These are phyloP conservation scores for Archips crataeganus DNA, from an alignment of 2,888 invertebrate species.

Conservation along the genomic window DNA sequence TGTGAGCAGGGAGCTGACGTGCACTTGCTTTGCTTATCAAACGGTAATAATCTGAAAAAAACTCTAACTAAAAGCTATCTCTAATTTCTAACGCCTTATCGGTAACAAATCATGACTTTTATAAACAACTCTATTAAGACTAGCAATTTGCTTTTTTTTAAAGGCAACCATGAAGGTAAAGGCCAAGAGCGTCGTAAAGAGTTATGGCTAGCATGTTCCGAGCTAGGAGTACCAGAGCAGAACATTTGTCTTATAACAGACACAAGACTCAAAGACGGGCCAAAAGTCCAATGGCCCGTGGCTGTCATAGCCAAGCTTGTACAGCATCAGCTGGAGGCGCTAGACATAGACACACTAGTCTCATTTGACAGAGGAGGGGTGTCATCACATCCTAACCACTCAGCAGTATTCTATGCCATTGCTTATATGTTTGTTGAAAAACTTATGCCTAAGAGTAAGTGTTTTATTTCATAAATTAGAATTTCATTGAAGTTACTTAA, in stretches of 20 bases:
- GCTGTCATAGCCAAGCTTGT: conserved; percentile 76
- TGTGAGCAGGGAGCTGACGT: conserved; percentile 89
- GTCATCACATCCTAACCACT: conserved; percentile 97
- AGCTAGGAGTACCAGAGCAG: conserved; percentile 91
- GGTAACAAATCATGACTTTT: not conserved
- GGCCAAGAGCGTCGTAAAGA: conserved; percentile 90
- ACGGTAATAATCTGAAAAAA: conserved; percentile 84
- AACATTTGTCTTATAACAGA: conserved; percentile 91
- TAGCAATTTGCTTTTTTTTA: conserved; percentile 40
- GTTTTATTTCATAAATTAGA: conserved; percentile 21
- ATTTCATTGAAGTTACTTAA: not conserved
- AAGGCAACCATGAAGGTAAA: conserved; percentile 89
- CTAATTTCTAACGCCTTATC: not conserved
- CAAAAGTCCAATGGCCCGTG: conserved; percentile 90
- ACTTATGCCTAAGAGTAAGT: conserved; percentile 90
- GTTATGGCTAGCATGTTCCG: conserved; percentile 91
- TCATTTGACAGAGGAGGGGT: conserved; percentile 98
- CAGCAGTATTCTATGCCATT: conserved; percentile 92
- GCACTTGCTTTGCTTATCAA: conserved; percentile 93
- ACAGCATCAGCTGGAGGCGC: conserved; percentile 87
- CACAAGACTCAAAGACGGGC: conserved; percentile 91
- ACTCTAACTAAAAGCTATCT: too few relatives aligned
- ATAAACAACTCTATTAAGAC: not conserved
- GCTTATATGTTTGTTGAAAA: conserved; percentile 92
- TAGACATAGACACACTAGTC: conserved; percentile 93